phyloP scores from a whole-genome alignment of 1,140 invertebrate species.

The Drosophila carrolli region DNA sequence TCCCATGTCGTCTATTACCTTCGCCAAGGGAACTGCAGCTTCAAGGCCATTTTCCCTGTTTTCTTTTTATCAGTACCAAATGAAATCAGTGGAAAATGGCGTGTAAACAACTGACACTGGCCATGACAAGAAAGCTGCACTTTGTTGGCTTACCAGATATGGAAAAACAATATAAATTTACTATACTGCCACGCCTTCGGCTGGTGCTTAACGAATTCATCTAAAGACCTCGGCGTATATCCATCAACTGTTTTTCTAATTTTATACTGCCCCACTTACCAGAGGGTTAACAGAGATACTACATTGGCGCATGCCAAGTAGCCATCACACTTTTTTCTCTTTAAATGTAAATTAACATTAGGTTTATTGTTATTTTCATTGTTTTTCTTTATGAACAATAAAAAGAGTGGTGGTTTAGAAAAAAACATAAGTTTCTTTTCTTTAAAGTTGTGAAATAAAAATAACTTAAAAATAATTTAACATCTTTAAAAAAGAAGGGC shows the following conservation, averaged over 20 bases:
- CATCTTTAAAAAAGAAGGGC: too few relatives aligned
- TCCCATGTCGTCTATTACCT: neutral
- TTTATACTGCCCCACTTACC: neutral
- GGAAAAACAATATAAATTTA: slow-evolving; percentile 5
- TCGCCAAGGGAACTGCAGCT: neutral
- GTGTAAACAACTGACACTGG: slow-evolving; percentile 4
- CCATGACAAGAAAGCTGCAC: slow-evolving; percentile 7
- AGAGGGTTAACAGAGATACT: slow-evolving; percentile 3
- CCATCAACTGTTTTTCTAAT: slow-evolving; percentile 5
- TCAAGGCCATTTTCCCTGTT: slow-evolving; percentile 6
- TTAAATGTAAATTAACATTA: slow-evolving; percentile 3
- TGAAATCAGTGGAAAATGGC: neutral
- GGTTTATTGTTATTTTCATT: neutral
- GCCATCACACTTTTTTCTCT: neutral
- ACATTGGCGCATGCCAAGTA: slow-evolving; percentile 11
- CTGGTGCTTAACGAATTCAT: neutral
- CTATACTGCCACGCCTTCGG: neutral
- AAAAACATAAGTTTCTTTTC: too few relatives aligned
- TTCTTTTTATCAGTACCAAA: neutral
- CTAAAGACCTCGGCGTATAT: neutral
- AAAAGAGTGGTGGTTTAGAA: too few relatives aligned
- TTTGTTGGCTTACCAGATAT: slow-evolving; percentile 24
- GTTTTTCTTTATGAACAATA: too few relatives aligned
- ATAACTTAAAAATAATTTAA: too few relatives aligned
- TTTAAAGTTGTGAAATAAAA: too few relatives aligned